Evolutionary conservation across 2,113 vertebrate species (phyloP).

Genomic region (Sapayoa aenigma): DNA sequence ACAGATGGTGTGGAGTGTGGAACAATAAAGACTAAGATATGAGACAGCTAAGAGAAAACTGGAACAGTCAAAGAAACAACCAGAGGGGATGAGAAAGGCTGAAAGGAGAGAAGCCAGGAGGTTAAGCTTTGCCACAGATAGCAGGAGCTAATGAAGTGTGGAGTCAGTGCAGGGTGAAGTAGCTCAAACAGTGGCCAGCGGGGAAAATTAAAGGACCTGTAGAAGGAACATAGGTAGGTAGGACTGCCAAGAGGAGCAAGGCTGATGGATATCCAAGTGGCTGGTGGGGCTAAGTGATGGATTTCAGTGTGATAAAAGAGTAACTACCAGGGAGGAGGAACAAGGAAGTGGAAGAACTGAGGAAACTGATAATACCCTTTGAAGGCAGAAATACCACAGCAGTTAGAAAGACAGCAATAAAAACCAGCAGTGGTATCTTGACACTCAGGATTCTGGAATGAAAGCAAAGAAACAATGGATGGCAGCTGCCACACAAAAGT

Average conservation of each 20-base stretch:
- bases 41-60: conserved; percentile 21
- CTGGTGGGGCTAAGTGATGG: not conserved
- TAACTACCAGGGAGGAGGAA: not conserved
- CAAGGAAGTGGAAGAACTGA: not conserved
- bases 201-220: not conserved
- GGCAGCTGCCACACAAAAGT: not conserved
- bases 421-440: not conserved
- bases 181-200: not conserved
- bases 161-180: conserved; percentile 39
- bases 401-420: not conserved
- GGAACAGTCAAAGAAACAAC: not conserved
- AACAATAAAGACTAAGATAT: conserved; percentile 22
- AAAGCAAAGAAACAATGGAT: not conserved
- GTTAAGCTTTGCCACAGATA: not conserved
- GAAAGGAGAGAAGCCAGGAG: not conserved
- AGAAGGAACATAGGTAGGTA: not conserved
- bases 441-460: not conserved
- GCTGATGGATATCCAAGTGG: not conserved
- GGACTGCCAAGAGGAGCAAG: not conserved
- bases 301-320: not conserved
- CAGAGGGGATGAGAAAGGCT: not conserved
- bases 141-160: conserved; percentile 41
- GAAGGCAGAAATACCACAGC: not conserved
- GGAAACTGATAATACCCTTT: not conserved
- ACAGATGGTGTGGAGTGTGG: conserved; percentile 12